Conservation (phyloP, 2,888 invertebrate species). For the Pterostichus niger region DNA sequence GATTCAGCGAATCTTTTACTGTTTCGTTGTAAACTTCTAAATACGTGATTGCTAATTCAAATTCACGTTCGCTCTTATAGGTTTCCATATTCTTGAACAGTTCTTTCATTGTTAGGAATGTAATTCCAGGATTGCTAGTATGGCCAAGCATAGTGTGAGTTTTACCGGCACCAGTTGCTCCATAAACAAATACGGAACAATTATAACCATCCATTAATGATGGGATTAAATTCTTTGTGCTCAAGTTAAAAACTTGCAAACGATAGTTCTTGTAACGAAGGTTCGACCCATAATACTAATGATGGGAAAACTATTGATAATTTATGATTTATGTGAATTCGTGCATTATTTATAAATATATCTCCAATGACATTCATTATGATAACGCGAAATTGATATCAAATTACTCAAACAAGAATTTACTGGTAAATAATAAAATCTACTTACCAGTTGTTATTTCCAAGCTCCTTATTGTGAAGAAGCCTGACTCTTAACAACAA, state of each 20-base stretch:
- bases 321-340: too few relatives aligned
- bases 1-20: slow-evolving; percentile 90
- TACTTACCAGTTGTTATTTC: slow-evolving; percentile 73
- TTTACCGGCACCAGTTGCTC: too few relatives aligned
- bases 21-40: slow-evolving; percentile 96
- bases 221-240: slow-evolving; percentile 87
- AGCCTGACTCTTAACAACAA: slow-evolving; percentile 93
- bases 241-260: slow-evolving; percentile 85
- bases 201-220: too few relatives aligned
- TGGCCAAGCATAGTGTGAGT: too few relatives aligned
- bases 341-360: too few relatives aligned
- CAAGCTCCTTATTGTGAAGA: slow-evolving; percentile 83
- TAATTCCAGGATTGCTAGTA: slow-evolving; percentile 88
- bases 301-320: too few relatives aligned
- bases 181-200: too few relatives aligned
- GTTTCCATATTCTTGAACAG: slow-evolving; percentile 87
- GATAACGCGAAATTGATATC: too few relatives aligned
- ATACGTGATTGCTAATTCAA: too few relatives aligned
- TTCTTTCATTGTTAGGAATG: slow-evolving; percentile 93
- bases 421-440: neutral
- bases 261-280: slow-evolving; percentile 28
- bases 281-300: too few relatives aligned
- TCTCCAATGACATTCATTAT: too few relatives aligned
- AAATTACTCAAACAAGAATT: too few relatives aligned
- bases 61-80: slow-evolving; percentile 83